Conservation (phyloP, 2,113 vertebrate genomes). For the Microtus pennsylvanicus region DNA sequence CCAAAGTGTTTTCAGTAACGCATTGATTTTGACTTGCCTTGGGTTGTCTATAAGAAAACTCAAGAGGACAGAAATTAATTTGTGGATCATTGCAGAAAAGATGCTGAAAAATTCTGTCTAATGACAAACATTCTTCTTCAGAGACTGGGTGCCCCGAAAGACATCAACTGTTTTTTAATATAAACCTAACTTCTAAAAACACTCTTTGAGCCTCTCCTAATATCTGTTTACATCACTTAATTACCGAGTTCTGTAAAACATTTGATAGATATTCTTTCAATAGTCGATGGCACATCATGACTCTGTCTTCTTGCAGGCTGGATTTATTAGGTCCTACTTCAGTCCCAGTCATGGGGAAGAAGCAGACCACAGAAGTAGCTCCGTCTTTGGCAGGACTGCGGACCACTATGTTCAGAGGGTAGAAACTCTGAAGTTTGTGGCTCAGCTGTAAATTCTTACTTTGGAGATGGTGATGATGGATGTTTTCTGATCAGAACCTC, state of each 20-base stretch:
- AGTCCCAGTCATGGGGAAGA: neutral
- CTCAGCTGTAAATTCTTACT: neutral
- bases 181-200: neutral
- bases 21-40: neutral
- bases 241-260: constrained; percentile 43
- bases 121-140: neutral
- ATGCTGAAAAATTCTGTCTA: neutral
- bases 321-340: neutral
- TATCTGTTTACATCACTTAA: neutral
- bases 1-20: neutral
- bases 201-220: neutral
- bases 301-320: neutral
- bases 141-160: neutral
- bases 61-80: neutral
- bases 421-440: neutral
- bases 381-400: neutral
- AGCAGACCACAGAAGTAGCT: neutral
- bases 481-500: neutral
- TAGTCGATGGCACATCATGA: neutral
- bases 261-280: neutral
- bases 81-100: neutral
- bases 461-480: neutral
- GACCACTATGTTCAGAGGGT: neutral
- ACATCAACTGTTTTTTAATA: neutral
- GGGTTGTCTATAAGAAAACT: constrained; percentile 1